Evolutionary conservation across 2,797 vertebrate species (phyloP), one percentile per base, ranked within the genome.

Genomic region (Clarias fuscus): DNA sequence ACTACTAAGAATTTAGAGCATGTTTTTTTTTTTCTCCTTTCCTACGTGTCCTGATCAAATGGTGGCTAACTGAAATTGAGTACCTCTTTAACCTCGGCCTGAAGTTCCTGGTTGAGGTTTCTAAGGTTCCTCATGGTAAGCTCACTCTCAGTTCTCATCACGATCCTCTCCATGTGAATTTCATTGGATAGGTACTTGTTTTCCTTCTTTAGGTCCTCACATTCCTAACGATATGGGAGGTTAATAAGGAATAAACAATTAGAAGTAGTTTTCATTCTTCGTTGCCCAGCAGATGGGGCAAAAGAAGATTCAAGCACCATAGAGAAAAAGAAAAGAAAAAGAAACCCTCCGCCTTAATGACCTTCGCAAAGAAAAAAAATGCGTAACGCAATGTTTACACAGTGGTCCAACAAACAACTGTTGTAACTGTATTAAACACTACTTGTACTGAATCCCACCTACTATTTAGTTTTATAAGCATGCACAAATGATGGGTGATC

Each of bases 111-210:
- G 92, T 96, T 97, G 86, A 96, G 89, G 91, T 93, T 95, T 84
- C 95, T 91, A 37, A 97, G 93, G 91, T 94, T 96, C 91, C 95
- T 95, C 95, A 96, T 96, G 87, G 94, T 95, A 77, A 96, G 91
- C 81, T 96, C 96, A 33, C 83, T 97, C 92, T 96, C 96, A 0
- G 95, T 94, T 88, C 95, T 93, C 95, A 96, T 95, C 92, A 92
- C 86, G 84, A 96, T 94, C 89, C 95, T 91, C 91, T 97, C 96
- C 95, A 95, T 94, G 90, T 96, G 95, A 90, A 97, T 95, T 90
- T 97, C 95, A 1, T 94, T 96, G 15, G 92, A 92, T 58, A 96
- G 82, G 86, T 92, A 94, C 89, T 95, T 96, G 91, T 97, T 97
- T 87, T 96, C 94, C 83, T 94, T 95, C 86, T 92, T 96, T 86